Evolutionary conservation across 2,888 invertebrate species (phyloP), one percentile per base, ranked within the genome.

Genomic region (Philereme vetulata): DNA sequence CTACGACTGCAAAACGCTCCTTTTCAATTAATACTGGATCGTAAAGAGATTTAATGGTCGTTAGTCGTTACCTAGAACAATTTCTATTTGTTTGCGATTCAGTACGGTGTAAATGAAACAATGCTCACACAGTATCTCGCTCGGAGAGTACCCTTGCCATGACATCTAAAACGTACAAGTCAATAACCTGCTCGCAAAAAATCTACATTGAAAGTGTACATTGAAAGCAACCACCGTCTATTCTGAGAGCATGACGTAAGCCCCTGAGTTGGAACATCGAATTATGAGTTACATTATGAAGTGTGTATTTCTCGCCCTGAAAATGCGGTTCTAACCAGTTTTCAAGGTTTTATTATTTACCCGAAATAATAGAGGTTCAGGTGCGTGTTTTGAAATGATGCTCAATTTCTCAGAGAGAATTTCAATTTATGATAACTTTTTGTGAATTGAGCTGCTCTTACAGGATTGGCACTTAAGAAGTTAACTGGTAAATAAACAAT

Each of bases 161-260:
- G 92, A 92, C 91, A 88, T 91, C 86, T 81, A 88, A 86, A 84
- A 75, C 51, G 71, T 62, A 60, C 73, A 79, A 85, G 91, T 88
- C 91, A 89, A 88, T 84, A 88, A 90, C 90, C 90, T 77, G 81
- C 70, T 71, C 69, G 81, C 82, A 85, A 88, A 89, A 88, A 90
- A 85, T 77, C 76, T 78, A 85, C 84, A 87, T 84, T 85, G n/a
- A n/a, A 85, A 85, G 80, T 85, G 78, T 75, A 80, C 84, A 87
- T 84, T 84, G 85, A 88, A 85, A 84, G 81, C 73, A 70, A 73
- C 73, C 81, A 75, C 74, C 76, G 73, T 78, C 84, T 91, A 89
- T 91, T 88, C 82, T 79, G 70, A 80, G 82, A 75, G 69, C 76
- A 81, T 92, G 92, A 92, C 86, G 89, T 81, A 86, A 87, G 80